Base-by-base conservation (phyloP, 2,888 invertebrate genomes). In the Homarus gammarus region DNA sequence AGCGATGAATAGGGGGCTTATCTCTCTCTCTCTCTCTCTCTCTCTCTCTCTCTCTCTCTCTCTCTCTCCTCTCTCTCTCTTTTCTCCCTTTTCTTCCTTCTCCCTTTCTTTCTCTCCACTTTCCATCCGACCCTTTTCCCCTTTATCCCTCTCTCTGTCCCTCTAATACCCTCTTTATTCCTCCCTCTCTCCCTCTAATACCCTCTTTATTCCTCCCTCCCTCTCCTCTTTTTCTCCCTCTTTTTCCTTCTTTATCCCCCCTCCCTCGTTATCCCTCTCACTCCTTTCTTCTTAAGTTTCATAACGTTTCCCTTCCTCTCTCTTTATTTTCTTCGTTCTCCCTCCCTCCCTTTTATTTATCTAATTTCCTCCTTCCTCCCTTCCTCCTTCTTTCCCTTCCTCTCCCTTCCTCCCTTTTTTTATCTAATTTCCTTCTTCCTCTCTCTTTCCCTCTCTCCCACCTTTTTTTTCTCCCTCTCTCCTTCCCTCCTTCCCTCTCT, bases 1-100 rank as follows among this genome's bases (percentile, higher is more conserved):
- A 51, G 51, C 10, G 2, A 15, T 51, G 18, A 51, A 51, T 51
- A 51, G 15, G 6, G 18, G 18, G 15, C 18, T 51, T 51, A 51
- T 18, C 12, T 51, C 51, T 72, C 72, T 33, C 31, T 72, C 33
- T 72, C 5, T 33, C 33, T 72, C 33, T 40, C 18, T 73, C 31
- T 73, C 73, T 38, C 33, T 33, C 73, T 73, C 73, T 73, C 73
- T 73, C 73, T 73, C n/a, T n/a, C 31, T 70, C 70, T 40, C 73
- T 33, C 33, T 70, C 70, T 33, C 40, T 40, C 40, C 31, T 22
- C 18, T n/a, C 36, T 33, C 36, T 36, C 73, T 18, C 31, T 10
- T 73, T 36, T 22, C 38, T 18, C 12, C 31, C 38, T 38, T 27
- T 75, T 44, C 27, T 27, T 27, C 44, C n/a, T 44, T 44, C 36